Evolutionary conservation across 2,888 invertebrate genomes (phyloP).

Genomic region (Athalia cordata): DNA sequence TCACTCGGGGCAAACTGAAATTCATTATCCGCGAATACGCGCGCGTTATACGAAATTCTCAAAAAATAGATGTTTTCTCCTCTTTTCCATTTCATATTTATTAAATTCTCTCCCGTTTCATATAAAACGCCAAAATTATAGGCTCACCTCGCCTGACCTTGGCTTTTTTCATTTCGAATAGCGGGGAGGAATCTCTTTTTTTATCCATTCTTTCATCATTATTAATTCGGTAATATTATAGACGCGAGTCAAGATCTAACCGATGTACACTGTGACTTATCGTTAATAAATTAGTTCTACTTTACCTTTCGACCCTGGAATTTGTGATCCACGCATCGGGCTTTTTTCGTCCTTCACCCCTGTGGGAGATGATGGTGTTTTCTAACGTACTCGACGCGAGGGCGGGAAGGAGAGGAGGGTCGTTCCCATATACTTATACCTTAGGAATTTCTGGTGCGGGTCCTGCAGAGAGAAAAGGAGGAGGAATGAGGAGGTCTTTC

Average conservation of each 20-base stretch:
- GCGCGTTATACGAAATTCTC: background rate
- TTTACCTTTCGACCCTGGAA: background rate
- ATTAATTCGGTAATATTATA: conserved; percentile 30
- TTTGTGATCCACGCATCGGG: background rate
- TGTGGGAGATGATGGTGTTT: background rate
- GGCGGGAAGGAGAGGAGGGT: conserved; percentile 1
- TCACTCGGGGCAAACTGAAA: background rate
- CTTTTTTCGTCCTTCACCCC: background rate
- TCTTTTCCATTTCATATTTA: conserved; percentile 1
- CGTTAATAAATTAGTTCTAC: too few species aligned
- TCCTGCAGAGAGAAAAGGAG: background rate
- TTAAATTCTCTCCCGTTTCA: background rate
- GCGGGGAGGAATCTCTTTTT: background rate
- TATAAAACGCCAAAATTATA: background rate
- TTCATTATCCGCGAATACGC: too few species aligned
- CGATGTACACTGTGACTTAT: background rate
- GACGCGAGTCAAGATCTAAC: conserved; percentile 25
- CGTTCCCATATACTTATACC: background rate
- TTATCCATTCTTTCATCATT: conserved; percentile 2
- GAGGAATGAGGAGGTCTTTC: background rate
- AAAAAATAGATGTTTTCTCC: background rate
- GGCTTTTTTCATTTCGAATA: conserved; percentile 10
- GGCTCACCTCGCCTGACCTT: background rate
- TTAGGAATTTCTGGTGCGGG: conserved; percentile 27
- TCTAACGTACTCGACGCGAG: conserved; percentile 18